Base-by-base conservation (phyloP, 1,140 invertebrate species). In the Macrobrachium nipponense region DNA sequence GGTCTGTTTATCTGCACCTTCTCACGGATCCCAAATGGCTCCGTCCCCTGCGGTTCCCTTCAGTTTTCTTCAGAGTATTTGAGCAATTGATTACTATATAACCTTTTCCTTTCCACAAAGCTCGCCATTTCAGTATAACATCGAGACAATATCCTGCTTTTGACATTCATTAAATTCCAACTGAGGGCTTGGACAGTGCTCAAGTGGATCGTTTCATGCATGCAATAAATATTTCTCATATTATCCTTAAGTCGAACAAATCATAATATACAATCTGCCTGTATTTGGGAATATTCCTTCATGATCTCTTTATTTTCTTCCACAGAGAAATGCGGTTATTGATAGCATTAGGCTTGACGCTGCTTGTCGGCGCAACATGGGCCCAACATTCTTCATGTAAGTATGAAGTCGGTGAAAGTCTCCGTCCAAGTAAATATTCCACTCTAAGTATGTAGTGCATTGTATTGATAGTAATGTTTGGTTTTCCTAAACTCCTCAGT, bases 331-430 rank as follows among this genome's bases (percentile, higher is more conserved):
- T 27, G 68, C 23, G 23, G 68, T 15, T 27, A 43, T 27, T 70
- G 68, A 27, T 70, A 70, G 18, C 36, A 14, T 6, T 70, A 23
- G 68, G 68, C 15, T 43, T 70, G 11, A 43, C 68, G 68, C 68
- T 70, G 68, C 68, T 70, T 11, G 20, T 70, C 68, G 68, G 68
- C 68, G 68, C 17, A 27, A 43, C 68, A n/a, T 70, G 68, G 68
- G 68, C 68, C 14, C 64, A 68, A n/a, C 64, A 68, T 12, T 68
- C 64, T 68, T 62, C 61, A 17, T 68, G 64, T 68, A 68, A 66
- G 27, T 68, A 68, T 11, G 18, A 0, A 20, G 0, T 20, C 27
- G 27, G n/a, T 2, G 64, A 20, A 36, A 36, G 4, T 36, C 27
- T 36, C 27, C 1, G 27, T 36, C 27, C 27, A 36, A 36, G 27